Conservation (phyloP, 1,140 invertebrate genomes). For the Andrena cerasifolii region DNA sequence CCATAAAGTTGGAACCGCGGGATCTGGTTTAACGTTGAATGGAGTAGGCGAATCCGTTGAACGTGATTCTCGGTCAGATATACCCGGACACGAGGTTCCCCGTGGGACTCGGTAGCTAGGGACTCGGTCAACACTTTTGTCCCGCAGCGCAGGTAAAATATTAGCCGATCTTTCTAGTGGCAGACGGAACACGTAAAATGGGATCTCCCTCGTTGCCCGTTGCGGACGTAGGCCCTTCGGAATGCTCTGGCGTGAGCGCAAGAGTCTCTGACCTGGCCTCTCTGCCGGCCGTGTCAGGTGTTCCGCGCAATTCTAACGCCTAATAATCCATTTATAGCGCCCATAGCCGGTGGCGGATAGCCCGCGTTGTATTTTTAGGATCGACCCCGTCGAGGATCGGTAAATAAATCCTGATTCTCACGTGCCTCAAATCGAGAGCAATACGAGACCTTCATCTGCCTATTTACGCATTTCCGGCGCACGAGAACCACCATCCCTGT, state of each 20-base stretch:
- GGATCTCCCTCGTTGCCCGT: constrained; percentile 41
- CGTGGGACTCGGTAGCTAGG: constrained; percentile 51
- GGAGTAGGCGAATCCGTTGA: not conserved
- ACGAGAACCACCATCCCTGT: constrained; percentile 9
- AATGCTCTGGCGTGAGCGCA: not conserved
- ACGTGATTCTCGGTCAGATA: constrained; percentile 46
- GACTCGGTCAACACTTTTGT: constrained; percentile 62
- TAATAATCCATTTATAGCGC: constrained; percentile 70
- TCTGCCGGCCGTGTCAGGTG: constrained; percentile 57
- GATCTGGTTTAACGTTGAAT: not conserved
- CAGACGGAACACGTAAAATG: constrained; percentile 51
- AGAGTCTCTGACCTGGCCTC: constrained; percentile 16
- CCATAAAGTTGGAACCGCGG: not conserved
- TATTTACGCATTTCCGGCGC: constrained; percentile 24
- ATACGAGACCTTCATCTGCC: not conserved
- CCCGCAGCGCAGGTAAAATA: constrained; percentile 64
- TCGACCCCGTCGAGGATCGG: constrained; percentile 28
- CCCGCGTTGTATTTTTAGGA: constrained; percentile 68
- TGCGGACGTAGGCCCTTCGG: constrained; percentile 42
- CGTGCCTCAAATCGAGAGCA: constrained; percentile 23
- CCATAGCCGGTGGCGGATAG: constrained; percentile 36
- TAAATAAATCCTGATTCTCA: constrained; percentile 47
- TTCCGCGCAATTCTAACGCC: constrained; percentile 55
- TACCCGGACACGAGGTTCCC: constrained; percentile 26
- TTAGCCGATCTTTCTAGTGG: constrained; percentile 60